A percentile compares a stretch with the other conserved stretches of the same genome.
Evolutionary conservation across 2,797 vertebrate species (phyloP).

Genomic region (Centropyge bicolor): DNA sequence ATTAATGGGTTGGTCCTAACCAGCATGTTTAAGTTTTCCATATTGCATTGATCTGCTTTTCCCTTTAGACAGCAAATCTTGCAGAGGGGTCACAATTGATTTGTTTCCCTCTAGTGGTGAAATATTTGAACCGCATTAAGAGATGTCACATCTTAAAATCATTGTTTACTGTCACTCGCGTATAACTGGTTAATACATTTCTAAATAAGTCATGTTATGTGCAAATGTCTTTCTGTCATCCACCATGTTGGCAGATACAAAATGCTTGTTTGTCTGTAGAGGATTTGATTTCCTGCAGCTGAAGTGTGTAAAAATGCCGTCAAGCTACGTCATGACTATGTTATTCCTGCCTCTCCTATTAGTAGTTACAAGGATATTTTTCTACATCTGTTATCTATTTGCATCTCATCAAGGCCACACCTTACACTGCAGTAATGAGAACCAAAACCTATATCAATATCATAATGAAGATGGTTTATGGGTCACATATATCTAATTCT

Average conservation of each 20-base stretch:
- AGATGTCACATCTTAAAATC: not conserved
- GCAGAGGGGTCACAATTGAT: not conserved
- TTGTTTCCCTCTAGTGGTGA: slow-evolving; percentile 31
- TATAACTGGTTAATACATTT: not conserved
- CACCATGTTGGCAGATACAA: not conserved
- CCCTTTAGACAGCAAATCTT: not conserved
- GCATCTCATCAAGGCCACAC: not conserved
- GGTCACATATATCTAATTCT: not conserved
- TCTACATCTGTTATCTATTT: slow-evolving; percentile 13
- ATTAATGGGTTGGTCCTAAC: too few species aligned
- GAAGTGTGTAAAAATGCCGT: not conserved
- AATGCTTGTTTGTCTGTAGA: not conserved
- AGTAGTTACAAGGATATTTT: not conserved
- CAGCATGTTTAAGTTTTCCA: not conserved
- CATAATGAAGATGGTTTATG: not conserved
- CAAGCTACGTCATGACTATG: not conserved
- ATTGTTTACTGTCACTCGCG: not conserved
- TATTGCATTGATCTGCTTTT: not conserved
- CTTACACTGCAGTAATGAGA: not conserved
- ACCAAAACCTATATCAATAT: not conserved
- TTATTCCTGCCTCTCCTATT: slow-evolving; percentile 26
- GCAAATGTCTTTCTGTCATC: not conserved
- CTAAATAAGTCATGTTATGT: not conserved
- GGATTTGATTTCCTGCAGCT: not conserved
- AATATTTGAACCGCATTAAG: not conserved